Evolutionary conservation across 2,888 invertebrate genomes (phyloP), one percentile per base, ranked within the genome.

Genomic region (Idaea biselata): DNA sequence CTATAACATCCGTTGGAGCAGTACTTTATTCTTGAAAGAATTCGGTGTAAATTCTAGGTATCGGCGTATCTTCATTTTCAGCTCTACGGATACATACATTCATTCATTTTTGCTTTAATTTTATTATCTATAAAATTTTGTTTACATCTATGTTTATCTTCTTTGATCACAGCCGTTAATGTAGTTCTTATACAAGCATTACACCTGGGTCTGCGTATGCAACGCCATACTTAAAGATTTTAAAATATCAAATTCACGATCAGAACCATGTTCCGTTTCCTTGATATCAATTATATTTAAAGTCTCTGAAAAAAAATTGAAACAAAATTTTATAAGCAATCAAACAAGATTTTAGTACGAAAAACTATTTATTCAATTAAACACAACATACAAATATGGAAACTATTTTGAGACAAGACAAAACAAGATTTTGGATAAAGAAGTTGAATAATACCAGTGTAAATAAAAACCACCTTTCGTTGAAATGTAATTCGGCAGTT

Each of bases 1-100:
- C 32, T 32, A 32, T 32, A 32, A 32, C 32, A 32, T 32, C 32
- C 1, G 32, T 6, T 6, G 7, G 6, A 32, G 32, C 32, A 32
- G 32, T 32, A 32, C 4, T 59, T 16, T 0, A 65, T 65, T 32
- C 60, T 65, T 17, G 65, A 63, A 17, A 66, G 55, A 44, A 54
- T 63, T 54, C 68, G 55, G 64, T 18, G 25, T 65, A 63, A 62
- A 63, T 67, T 68, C 65, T 16, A 11, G 57, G 18, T 44, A 54
- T 53, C 14, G 60, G 53, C 14, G 33, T 60, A 6, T 54, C 60
- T 58, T 55, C 55, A 55, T 60, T 63, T 25, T 44, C 33, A 18
- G 18, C 44, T 58, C 58, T 31, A n/a, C 16, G 31, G 7, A n/a
- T n/a, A n/a, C 18, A 58, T 66, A 53, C 61, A 63, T 1, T 58